These are phyloP conservation scores for Branchinecta lindahli DNA, from an alignment of 1,140 invertebrate species.

Conservation along the genomic window DNA sequence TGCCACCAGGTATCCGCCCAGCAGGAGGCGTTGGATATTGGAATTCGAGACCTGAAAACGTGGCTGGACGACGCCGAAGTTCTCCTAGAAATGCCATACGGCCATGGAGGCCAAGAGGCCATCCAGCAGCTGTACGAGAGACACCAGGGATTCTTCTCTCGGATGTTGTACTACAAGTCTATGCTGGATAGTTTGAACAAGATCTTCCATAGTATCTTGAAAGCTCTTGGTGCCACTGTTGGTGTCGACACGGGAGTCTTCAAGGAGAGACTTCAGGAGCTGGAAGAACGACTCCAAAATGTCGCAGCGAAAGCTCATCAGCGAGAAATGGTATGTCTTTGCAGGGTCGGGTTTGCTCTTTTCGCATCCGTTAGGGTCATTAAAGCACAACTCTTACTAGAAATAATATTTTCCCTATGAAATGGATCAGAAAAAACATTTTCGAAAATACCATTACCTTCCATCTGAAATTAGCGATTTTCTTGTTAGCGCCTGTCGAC, in stretches of 20 bases:
- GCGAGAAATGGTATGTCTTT: conserved; percentile 46
- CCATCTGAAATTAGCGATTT: too few relatives aligned
- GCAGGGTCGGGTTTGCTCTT: not conserved
- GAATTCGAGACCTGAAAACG: conserved; percentile 60
- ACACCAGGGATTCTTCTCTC: conserved; percentile 73
- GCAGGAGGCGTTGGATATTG: conserved; percentile 71
- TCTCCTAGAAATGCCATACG: conserved; percentile 43
- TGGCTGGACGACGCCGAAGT: conserved; percentile 74
- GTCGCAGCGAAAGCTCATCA: conserved; percentile 52
- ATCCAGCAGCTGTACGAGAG: conserved; percentile 56
- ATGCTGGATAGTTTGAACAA: conserved; percentile 90
- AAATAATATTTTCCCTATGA: too few relatives aligned
- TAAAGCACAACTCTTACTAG: too few relatives aligned
- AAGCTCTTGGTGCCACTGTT: conserved; percentile 51
- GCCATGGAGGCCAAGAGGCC: conserved; percentile 47
- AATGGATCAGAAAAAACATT: too few relatives aligned
- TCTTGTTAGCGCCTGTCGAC: too few relatives aligned
- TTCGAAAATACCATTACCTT: too few relatives aligned
- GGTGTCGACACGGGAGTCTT: conserved; percentile 53
- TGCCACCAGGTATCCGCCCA: conserved; percentile 71
- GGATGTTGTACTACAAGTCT: conserved; percentile 75
- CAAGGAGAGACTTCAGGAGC: conserved; percentile 48
- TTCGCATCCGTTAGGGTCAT: conserved; percentile 9
- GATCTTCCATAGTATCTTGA: conserved; percentile 71
- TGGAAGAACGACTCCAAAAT: conserved; percentile 65